Base-by-base conservation (phyloP, 2,888 invertebrate species). In the Lissocephala sabroskyi region DNA sequence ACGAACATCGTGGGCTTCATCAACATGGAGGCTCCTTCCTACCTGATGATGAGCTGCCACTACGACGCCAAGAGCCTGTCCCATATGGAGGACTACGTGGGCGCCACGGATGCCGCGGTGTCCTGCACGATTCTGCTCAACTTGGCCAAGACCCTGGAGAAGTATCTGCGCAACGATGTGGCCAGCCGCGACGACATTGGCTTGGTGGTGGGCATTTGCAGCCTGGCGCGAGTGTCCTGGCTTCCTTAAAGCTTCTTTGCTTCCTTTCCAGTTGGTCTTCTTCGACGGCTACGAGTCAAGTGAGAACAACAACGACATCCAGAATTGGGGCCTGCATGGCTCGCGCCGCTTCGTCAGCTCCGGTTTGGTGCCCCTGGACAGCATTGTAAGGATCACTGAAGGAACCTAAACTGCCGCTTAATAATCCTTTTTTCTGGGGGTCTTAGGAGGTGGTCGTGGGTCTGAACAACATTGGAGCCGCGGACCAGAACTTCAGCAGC, bases 221-320 rank as follows among this genome's bases (percentile, higher is more conserved):
- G n/a, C n/a, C n/a, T n/a, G n/a, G n/a, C n/a, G n/a, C n/a, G n/a
- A n/a, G n/a, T n/a, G n/a, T n/a, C n/a, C n/a, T n/a, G n/a, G n/a
- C n/a, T n/a, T n/a, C n/a, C n/a, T n/a, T 19, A 9, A 23, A 33
- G 16, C 63, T 62, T 35, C 82, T 92, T 35, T 14, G 3, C 0
- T 6, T 33, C 1, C 1, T 17, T 88, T 97, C 56, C 94, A 95
- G 88, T 88, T 98, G 55, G 86, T 98, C 62, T 98, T 99, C 86
- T 96, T 99, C 78, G 99, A 99, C 80, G 98, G 98, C 0, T 98
- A 99, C 83, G 98, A 99, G 86, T 97, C 98, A 0, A 97, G 97
- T 82, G 82, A 88, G 1, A 82, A 88, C 1, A 82, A 30, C 97
- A 96, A 97, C 88, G 90, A 0, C 0, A 3, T 23, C 4, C 23